These are phyloP conservation scores for Villa cingulata DNA, from an alignment of 2,888 invertebrate genomes.

Conservation along the genomic window DNA sequence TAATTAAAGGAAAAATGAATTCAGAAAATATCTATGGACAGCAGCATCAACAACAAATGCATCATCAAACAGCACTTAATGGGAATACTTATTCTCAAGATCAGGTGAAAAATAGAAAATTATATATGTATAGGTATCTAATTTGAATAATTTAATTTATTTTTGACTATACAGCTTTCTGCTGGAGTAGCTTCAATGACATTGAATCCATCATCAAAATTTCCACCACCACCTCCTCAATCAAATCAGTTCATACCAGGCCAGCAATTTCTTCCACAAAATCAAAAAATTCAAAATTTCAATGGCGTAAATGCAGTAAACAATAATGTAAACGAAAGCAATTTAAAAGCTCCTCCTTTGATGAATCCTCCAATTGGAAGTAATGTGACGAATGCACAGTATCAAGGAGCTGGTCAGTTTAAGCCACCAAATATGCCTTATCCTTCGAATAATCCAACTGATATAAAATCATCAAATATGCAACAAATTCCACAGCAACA, in stretches of 20 bases:
- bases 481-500: conserved; percentile 9
- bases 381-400: not conserved
- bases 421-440: not conserved
- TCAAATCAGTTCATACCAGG: not conserved
- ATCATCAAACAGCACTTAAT: conserved; percentile 19
- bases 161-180: conserved; percentile 19
- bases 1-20: conserved; percentile 21
- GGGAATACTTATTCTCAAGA: conserved; percentile 22
- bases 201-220: conserved; percentile 15
- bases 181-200: conserved; percentile 28
- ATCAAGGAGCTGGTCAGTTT: no score
- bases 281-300: conserved; percentile 2
- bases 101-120: conserved; percentile 21
- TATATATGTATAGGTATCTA: not conserved
- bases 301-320: conserved; percentile 3
- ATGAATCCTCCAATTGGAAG: not conserved
- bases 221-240: conserved; percentile 10
- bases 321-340: conserved; percentile 4
- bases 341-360: not conserved
- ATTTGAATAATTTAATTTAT: not conserved
- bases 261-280: not conserved
- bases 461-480: not conserved
- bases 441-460: not conserved
- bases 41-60: conserved; percentile 18
- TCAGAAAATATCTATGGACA: conserved; percentile 28